Evolutionary conservation across 2,113 vertebrate genomes (phyloP).

Genomic region (Daphoenositta chrysoptera): DNA sequence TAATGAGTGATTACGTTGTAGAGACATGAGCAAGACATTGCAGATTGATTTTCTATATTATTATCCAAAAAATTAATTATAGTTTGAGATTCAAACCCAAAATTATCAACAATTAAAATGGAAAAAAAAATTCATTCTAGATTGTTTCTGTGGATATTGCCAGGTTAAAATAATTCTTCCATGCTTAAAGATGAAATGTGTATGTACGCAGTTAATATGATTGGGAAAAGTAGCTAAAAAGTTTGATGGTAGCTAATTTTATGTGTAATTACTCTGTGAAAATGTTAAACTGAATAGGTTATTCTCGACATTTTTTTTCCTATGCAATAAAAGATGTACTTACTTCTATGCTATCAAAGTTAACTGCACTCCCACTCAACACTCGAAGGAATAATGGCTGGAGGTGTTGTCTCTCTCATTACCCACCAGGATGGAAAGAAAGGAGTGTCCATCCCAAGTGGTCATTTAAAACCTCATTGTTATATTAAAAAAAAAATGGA

Average conservation of each 20-base stretch:
- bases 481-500: slow-evolving; percentile 73
- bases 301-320: slow-evolving; percentile 41
- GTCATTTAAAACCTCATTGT: slow-evolving; percentile 79
- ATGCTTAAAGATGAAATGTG: slow-evolving; percentile 1
- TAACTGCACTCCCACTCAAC: slow-evolving; percentile 69
- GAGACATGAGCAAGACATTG: not conserved
- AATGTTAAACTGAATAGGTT: slow-evolving; percentile 62
- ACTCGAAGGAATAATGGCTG: slow-evolving; percentile 62
- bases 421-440: slow-evolving; percentile 68
- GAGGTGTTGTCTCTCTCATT: slow-evolving; percentile 76
- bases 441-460: slow-evolving; percentile 60
- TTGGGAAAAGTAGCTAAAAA: slow-evolving; percentile 38
- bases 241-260: slow-evolving; percentile 51
- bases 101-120: not conserved
- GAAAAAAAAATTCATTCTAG: not conserved
- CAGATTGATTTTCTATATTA: not conserved
- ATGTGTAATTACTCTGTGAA: slow-evolving; percentile 57
- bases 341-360: slow-evolving; percentile 62
- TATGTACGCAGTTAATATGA: slow-evolving; percentile 11
- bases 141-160: not conserved
- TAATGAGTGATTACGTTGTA: not conserved
- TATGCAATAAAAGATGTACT: slow-evolving; percentile 51
- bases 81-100: not conserved
- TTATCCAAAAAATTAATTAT: not conserved
- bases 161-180: slow-evolving; percentile 17